A percentile compares a stretch with the other conserved stretches of the same genome.
Conservation (phyloP, 2,797 vertebrate genomes). For the Nasua narica region DNA sequence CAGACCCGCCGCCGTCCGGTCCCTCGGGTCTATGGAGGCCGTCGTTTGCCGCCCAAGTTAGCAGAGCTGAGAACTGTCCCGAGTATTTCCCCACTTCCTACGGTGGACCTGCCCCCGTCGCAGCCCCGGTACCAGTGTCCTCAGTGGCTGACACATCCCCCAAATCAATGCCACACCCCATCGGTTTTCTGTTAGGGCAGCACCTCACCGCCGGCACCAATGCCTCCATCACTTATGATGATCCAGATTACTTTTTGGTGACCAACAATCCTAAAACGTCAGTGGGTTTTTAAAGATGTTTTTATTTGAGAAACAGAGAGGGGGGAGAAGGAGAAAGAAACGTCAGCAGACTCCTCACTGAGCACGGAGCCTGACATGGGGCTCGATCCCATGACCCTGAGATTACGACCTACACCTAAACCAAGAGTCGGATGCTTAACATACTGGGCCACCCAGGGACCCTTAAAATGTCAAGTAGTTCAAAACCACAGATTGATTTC, state of each 20-base stretch:
- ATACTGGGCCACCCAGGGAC: background rate
- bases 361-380: background rate
- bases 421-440: background rate
- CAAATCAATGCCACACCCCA: fast-evolving
- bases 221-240: background rate
- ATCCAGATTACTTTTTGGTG: background rate
- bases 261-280: background rate
- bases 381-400: background rate
- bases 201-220: background rate
- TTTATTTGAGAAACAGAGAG: background rate
- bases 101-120: fast-evolving
- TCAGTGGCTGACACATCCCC: no score
- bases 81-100: fast-evolving
- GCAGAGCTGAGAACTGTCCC: fast-evolving
- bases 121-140: background rate
- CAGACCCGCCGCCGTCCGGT: fast-evolving
- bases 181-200: fast-evolving
- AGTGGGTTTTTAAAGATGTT: background rate
- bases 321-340: background rate
- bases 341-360: background rate
- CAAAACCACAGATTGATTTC: background rate
- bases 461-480: background rate
- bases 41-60: fast-evolving
- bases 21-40: fast-evolving
- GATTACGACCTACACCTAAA: background rate